Conservation (phyloP, 1,140 invertebrate genomes). For the Ceratina australensis region DNA sequence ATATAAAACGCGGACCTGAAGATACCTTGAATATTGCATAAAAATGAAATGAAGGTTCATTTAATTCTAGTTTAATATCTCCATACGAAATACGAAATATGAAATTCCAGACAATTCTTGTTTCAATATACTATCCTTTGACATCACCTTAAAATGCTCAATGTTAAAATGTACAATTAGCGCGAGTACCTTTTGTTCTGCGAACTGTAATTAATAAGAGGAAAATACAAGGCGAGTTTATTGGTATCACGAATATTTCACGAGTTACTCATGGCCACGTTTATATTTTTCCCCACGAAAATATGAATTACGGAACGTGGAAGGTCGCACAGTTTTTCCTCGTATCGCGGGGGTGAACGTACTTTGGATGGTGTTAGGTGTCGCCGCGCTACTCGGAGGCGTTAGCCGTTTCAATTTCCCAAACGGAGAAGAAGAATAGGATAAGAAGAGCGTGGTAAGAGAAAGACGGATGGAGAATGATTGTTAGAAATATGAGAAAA, state of each 20-base stretch:
- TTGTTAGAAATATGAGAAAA: constrained; percentile 65
- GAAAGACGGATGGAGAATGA: constrained; percentile 37
- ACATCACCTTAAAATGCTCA: too few relatives aligned
- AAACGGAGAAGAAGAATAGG: constrained; percentile 30
- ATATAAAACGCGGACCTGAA: too few relatives aligned
- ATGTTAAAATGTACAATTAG: too few relatives aligned
- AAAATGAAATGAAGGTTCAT: constrained; percentile 2
- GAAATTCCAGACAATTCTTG: background rate
- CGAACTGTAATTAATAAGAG: too few relatives aligned
- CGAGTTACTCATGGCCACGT: too few relatives aligned
- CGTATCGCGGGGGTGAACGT: constrained; percentile 10
- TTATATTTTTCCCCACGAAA: too few relatives aligned
- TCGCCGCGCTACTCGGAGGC: constrained; percentile 41
- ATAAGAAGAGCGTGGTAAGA: background rate
- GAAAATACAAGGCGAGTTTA: too few relatives aligned
- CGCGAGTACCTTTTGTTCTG: too few relatives aligned
- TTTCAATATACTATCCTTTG: too few relatives aligned
- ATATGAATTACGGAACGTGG: background rate
- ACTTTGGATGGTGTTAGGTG: constrained; percentile 19
- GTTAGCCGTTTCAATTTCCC: constrained; percentile 62
- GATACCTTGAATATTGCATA: background rate
- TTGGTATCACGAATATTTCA: too few relatives aligned
- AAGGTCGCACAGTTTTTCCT: background rate
- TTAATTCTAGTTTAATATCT: background rate
- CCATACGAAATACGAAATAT: constrained; percentile 2